Evolutionary conservation across 2,888 invertebrate species (phyloP).

Genomic region (Lepidocyrtinus sp.): DNA sequence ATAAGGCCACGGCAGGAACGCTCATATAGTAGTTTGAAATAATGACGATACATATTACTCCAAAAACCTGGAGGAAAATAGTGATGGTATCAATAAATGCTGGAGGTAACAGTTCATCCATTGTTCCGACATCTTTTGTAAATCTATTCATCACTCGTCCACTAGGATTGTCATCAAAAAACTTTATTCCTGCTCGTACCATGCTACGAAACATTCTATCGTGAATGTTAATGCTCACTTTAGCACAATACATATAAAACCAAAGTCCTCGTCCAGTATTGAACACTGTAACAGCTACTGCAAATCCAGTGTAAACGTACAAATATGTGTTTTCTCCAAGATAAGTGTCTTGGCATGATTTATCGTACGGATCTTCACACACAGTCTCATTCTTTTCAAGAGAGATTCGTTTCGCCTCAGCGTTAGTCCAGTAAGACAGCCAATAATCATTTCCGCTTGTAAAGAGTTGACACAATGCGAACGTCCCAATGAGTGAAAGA

Average conservation of each 20-base stretch:
- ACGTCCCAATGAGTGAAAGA: slow-evolving; percentile 22
- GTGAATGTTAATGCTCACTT: slow-evolving; percentile 74
- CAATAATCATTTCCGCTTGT: slow-evolving; percentile 43
- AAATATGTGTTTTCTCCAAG: slow-evolving; percentile 71
- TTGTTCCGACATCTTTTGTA: slow-evolving; percentile 55
- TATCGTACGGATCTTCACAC: slow-evolving; percentile 16
- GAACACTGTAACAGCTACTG: slow-evolving; percentile 69
- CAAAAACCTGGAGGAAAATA: slow-evolving; percentile 53
- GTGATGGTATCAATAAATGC: slow-evolving; percentile 46
- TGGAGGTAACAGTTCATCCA: slow-evolving; percentile 57
- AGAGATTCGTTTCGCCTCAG: slow-evolving; percentile 24
- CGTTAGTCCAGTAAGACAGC: slow-evolving; percentile 49
- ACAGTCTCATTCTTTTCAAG: slow-evolving; percentile 21
- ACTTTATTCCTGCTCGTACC: slow-evolving; percentile 72
- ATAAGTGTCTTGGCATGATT: slow-evolving; percentile 36
- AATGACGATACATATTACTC: slow-evolving; percentile 47
- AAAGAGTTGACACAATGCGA: slow-evolving; percentile 51
- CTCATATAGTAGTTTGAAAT: slow-evolving; percentile 52
- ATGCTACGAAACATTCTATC: slow-evolving; percentile 74
- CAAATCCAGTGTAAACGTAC: slow-evolving; percentile 72
- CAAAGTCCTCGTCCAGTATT: slow-evolving; percentile 72
- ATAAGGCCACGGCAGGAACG: slow-evolving; percentile 49
- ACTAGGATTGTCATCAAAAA: slow-evolving; percentile 66
- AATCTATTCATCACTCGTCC: slow-evolving; percentile 59
- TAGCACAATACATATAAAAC: slow-evolving; percentile 72